Evolutionary conservation across 2,797 vertebrate species (phyloP), one percentile per base, ranked within the genome.

Genomic region (Calcarius lapponicus): DNA sequence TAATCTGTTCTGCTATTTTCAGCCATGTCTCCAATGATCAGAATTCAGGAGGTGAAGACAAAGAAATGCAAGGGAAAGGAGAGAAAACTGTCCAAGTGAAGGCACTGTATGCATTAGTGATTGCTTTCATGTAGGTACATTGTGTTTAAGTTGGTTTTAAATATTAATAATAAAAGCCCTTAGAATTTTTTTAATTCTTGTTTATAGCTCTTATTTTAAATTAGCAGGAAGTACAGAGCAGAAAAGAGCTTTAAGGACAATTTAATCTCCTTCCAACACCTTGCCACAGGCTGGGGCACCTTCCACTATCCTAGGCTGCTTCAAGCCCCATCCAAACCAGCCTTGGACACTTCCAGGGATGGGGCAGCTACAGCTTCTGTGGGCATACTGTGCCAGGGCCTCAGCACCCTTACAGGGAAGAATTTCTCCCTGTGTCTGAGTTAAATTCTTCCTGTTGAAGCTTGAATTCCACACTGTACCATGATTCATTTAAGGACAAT

Each of bases 21-120:
- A 98, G 98, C 97, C 94, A 93, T 47, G 69, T 97, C 94, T 50
- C 96, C 96, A 73, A 89, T 96, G 96, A 93, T 93, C 93, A 97
- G 96, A 94, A 94, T 91, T 95, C 96, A 96, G 85, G 95, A 96
- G 70, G 96, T 90, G 67, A 97, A 96, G 86, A 96, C 74, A 75
- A 97, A 96, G 92, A 98, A 96, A 90, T 96, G 95, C 38, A 97
- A 97, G 86, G 94, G 94, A 91, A 96, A 97, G 86, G 92, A 95
- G 88, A 95, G 87, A 72, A 97, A 97, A 94, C 91, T 97, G 38
- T 78, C 86, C 16, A 97, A 97, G 80, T 96, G 92, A 97, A 86
- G 76, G 62, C 0, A 1, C 34, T 9, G 9, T 48, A 17, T 50
- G 42, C 31, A 2, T 88, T 86, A 75, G 19, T 6, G 50, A 54